Percentiles rank a stretch among this genome's conserved stretches.
Conservation (phyloP, 2,113 vertebrate species). For the Ranitomeya variabilis region DNA sequence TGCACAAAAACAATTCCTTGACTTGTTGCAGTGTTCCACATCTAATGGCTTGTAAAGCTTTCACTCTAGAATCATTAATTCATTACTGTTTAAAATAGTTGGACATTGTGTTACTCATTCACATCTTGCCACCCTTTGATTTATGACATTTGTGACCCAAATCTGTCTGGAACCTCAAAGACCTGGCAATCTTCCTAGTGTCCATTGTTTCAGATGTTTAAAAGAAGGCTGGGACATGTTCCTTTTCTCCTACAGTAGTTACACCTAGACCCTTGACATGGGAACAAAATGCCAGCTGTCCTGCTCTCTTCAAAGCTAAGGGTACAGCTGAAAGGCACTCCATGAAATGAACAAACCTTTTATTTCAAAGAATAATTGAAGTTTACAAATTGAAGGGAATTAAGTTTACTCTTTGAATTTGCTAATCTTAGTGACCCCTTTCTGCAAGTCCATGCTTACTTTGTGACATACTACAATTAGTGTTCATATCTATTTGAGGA, state of each 20-base stretch:
- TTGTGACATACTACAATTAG: too few relatives aligned
- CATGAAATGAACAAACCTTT: slow-evolving; percentile 11
- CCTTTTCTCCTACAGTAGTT: not conserved
- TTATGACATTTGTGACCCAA: slow-evolving; percentile 7
- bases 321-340: not conserved
- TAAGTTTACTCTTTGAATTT: not conserved
- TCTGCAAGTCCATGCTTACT: not conserved
- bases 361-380: not conserved
- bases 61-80: not conserved
- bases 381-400: not conserved
- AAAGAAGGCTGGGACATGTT: not conserved
- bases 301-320: not conserved
- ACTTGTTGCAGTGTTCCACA: not conserved
- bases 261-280: slow-evolving; percentile 10
- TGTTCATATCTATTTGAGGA: too few relatives aligned
- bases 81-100: not conserved
- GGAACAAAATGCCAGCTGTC: slow-evolving; percentile 16
- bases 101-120: not conserved
- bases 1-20: too few relatives aligned
- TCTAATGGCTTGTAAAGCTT: not conserved
- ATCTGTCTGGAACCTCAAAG: slow-evolving; percentile 22
- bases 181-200: not conserved
- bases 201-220: slow-evolving; percentile 25
- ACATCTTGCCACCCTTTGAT: not conserved
- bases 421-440: not conserved